Base-by-base conservation (phyloP, 2,888 invertebrate species). In the Amorpha juglandis region DNA sequence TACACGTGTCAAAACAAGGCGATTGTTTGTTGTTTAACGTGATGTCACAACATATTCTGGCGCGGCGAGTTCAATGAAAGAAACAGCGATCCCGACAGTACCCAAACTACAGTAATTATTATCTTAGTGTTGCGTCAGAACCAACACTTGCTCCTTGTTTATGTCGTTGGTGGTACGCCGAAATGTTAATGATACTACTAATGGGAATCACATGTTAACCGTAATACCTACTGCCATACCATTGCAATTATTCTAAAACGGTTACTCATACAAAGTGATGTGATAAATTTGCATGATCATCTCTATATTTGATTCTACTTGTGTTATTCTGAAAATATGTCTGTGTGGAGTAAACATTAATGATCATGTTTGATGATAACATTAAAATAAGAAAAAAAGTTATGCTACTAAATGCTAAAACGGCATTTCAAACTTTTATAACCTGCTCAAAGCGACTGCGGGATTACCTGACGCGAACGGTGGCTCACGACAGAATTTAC, bases 1-100 rank as follows among this genome's bases (percentile, higher is more conserved):
- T 42, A 58, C 58, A 58, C 19, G 19, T 58, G 58, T 58, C 58
- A 58, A 48, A 55, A 65, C 55, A 48, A 58, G 48, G 19, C 55
- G 35, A 35, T 65, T 65, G 55, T 47, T 64, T 65, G 55, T 47
- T 64, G 33, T 47, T 52, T 3, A 35, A 16, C 27, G 16, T 53
- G 27, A 27, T 19, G 35, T 55, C 16, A 45, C 33, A 42, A 38
- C 8, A 38, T 45, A 14, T 45, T 45, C 3, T 45, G 14, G 35
- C 8, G 8, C 27, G 33, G 8, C n/a, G 8, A 16, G 35, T 55
- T 38, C 35, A 9, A 16, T n/a, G 38, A 55, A 55, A 55, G 35
- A 19, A 58, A 42, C 42, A 12, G 19, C 38, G 3, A 35, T 38
- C 6, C 19, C 19, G 12, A 12, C 21, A 19, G n/a, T 42, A 12